Evolutionary conservation across 2,888 invertebrate species (phyloP).

Genomic region (Sarcophaga carnaria): DNA sequence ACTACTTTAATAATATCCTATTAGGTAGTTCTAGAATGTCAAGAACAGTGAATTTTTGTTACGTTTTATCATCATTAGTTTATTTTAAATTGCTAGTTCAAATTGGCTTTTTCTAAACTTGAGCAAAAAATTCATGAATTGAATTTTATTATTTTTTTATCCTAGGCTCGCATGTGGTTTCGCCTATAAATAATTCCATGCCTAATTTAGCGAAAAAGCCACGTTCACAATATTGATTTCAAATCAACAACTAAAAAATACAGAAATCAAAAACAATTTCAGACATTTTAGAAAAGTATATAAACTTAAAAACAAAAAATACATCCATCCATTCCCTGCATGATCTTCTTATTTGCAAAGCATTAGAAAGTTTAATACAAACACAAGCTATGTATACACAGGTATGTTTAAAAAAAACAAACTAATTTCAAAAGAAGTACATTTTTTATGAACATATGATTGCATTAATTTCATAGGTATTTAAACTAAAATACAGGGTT

Average conservation of each 20-base stretch:
- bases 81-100: slow-evolving; percentile 17
- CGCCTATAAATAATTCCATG: slow-evolving; percentile 55
- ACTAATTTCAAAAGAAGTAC: neutral
- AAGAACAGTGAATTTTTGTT: neutral
- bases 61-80: neutral
- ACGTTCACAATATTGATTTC: slow-evolving; percentile 49
- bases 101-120: slow-evolving; percentile 15
- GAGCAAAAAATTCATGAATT: slow-evolving; percentile 10
- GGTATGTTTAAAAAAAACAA: slow-evolving; percentile 36
- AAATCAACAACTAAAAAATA: neutral
- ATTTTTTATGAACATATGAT: neutral
- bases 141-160: slow-evolving; percentile 44
- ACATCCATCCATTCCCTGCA: slow-evolving; percentile 45
- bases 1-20: too few species aligned
- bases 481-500: slow-evolving; percentile 11
- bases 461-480: slow-evolving; percentile 23
- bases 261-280: slow-evolving; percentile 10
- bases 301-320: slow-evolving; percentile 25
- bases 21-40: neutral
- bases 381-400: slow-evolving; percentile 29
- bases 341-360: slow-evolving; percentile 59
- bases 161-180: slow-evolving; percentile 61
- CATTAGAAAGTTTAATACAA: slow-evolving; percentile 8
- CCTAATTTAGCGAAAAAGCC: slow-evolving; percentile 58
- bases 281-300: slow-evolving; percentile 45